A percentile compares a stretch with the other conserved stretches of the same genome.
Conservation (phyloP, 2,113 vertebrate genomes). For the Atlantisia rogersi region DNA sequence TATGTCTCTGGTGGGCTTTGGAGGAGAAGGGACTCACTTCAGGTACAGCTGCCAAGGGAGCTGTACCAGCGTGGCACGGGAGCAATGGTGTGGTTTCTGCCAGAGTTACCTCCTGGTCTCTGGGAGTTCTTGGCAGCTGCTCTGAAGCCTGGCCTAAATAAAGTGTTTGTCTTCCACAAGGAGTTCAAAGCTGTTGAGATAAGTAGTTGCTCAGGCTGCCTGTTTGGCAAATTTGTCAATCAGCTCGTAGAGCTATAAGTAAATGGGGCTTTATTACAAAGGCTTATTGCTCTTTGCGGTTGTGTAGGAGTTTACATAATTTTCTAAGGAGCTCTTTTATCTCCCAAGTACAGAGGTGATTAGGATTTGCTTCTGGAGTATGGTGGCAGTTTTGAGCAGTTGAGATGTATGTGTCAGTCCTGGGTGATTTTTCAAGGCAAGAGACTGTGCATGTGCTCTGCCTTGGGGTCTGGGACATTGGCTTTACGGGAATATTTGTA, state of each 20-base stretch:
- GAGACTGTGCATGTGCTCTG: neutral
- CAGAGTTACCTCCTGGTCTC: neutral
- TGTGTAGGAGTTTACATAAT: slow-evolving; percentile 3
- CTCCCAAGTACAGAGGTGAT: neutral
- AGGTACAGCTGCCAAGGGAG: neutral
- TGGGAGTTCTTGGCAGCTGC: slow-evolving; percentile 41
- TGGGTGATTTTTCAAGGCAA: neutral
- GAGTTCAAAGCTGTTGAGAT: slow-evolving; percentile 35
- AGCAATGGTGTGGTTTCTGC: neutral
- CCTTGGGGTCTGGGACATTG: neutral
- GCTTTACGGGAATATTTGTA: neutral
- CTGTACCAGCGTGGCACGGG: neutral
- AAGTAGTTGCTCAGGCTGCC: neutral
- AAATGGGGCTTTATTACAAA: neutral
- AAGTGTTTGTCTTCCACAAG: neutral
- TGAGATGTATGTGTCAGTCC: rapidly evolving
- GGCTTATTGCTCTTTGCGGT: neutral
- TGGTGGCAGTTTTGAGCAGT: neutral
- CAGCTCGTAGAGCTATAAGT: neutral
- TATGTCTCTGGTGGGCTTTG: neutral
- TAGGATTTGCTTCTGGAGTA: neutral
- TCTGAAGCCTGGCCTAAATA: neutral
- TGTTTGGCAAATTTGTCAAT: slow-evolving; percentile 43
- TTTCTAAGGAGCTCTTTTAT: slow-evolving; percentile 14
- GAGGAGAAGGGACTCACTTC: neutral